Evolutionary conservation across 64 coral and sea anemone genomes (phyloP).

Genomic region (Stichodactyla mertensii): DNA sequence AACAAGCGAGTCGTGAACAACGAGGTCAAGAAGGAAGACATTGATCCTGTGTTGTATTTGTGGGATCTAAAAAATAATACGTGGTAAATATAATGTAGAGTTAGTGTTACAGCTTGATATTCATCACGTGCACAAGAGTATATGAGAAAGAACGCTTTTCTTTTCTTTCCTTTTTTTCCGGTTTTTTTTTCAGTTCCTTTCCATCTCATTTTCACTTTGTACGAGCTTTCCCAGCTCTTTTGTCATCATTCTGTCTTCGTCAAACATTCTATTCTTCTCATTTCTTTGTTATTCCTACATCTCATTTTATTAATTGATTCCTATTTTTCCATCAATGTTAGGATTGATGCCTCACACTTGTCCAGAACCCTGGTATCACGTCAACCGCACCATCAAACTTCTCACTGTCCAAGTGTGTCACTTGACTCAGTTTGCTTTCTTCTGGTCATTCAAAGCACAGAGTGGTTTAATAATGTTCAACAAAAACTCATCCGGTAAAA

Average conservation of each 20-base stretch:
- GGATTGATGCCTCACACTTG: conserved; percentile 81
- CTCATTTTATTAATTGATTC: conserved; percentile 9
- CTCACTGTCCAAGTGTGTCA: conserved; percentile 83
- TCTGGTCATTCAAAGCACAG: conserved; percentile 69
- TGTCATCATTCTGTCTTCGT: not conserved
- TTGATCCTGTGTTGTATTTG: conserved; percentile 77
- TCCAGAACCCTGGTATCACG: conserved; percentile 81
- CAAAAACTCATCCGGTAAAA: conserved; percentile 62
- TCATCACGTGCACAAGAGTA: too few species aligned
- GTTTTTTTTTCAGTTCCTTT: not conserved
- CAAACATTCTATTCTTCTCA: not conserved
- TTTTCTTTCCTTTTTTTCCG: not conserved
- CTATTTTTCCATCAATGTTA: not conserved
- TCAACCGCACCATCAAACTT: conserved; percentile 69
- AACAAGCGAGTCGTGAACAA: conserved; percentile 74
- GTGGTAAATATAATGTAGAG: conserved; percentile 38
- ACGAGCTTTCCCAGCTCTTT: not conserved
- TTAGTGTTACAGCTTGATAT: not conserved
- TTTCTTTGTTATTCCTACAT: not conserved
- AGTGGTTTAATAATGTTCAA: conserved; percentile 65
- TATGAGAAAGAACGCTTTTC: not conserved
- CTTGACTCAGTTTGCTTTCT: conserved; percentile 85
- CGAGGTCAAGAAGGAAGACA: conserved; percentile 58
- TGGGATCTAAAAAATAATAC: conserved; percentile 77
- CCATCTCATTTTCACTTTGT: not conserved